These are phyloP conservation scores for Periophthalmodon schlosseri DNA, from an alignment of 2,113 vertebrate genomes.

Conservation along the genomic window DNA sequence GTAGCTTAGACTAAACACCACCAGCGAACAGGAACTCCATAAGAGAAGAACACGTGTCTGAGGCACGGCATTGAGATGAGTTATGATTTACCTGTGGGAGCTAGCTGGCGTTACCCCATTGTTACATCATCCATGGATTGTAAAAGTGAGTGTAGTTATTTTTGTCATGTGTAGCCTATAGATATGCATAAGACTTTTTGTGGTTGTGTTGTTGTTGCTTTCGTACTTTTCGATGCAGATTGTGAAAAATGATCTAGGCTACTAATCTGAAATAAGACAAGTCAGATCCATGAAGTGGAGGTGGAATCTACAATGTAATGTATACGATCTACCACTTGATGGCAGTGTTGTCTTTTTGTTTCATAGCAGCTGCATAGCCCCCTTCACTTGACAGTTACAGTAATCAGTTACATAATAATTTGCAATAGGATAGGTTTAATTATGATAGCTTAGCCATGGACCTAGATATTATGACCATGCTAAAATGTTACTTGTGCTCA, in stretches of 20 bases:
- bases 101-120: neutral
- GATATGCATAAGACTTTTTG: too few species aligned
- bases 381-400: neutral
- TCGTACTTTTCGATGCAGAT: neutral
- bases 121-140: neutral
- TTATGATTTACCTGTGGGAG: neutral
- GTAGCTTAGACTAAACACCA: neutral
- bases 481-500: neutral
- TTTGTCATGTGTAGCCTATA: too few species aligned
- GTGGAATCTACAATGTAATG: constrained; percentile 24
- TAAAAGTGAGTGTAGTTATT: too few species aligned
- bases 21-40: neutral
- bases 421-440: too few species aligned
- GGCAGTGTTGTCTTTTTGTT: constrained; percentile 54
- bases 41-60: neutral
- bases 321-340: constrained; percentile 41
- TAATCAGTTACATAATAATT: too few species aligned
- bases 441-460: too few species aligned
- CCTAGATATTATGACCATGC: too few species aligned
- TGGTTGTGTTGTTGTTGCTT: neutral
- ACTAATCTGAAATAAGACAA: too few species aligned
- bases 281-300: neutral
- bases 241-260: too few species aligned
- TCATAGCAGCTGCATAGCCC: neutral
- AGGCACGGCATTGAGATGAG: neutral